Conservation (phyloP, 2,797 vertebrate species). For the Miichthys miiuy region DNA sequence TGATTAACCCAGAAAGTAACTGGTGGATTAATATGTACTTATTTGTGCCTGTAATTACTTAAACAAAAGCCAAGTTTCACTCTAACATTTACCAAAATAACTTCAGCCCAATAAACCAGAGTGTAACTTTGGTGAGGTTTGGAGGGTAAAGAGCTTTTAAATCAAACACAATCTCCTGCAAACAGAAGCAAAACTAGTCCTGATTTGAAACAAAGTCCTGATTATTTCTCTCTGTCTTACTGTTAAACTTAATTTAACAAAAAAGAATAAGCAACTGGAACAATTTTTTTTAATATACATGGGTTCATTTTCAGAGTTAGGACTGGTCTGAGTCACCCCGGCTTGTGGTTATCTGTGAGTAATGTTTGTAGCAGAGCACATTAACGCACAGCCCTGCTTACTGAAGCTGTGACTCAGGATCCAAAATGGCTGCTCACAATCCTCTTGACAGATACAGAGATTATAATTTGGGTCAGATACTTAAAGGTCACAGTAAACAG, state of each 20-base stretch:
- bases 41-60: not conserved
- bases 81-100: not conserved
- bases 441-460: not conserved
- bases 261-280: not conserved
- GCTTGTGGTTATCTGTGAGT: slow-evolving; percentile 13
- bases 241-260: not conserved
- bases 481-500: not conserved
- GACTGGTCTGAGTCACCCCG: not conserved
- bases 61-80: slow-evolving; percentile 8
- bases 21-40: not conserved
- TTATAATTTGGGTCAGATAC: not conserved
- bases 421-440: slow-evolving; percentile 38
- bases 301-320: not conserved
- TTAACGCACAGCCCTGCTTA: slow-evolving; percentile 34
- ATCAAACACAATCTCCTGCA: not conserved
- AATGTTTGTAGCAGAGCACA: slow-evolving; percentile 48
- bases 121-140: not conserved
- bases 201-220: not conserved
- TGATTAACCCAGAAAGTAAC: not conserved
- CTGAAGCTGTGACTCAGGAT: slow-evolving; percentile 27
- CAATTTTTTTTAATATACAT: not conserved
- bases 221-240: not conserved
- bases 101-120: not conserved
- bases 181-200: not conserved
- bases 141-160: not conserved